phyloP scores from a whole-genome alignment of 2,888 invertebrate genomes.

The Plusia festucae region DNA sequence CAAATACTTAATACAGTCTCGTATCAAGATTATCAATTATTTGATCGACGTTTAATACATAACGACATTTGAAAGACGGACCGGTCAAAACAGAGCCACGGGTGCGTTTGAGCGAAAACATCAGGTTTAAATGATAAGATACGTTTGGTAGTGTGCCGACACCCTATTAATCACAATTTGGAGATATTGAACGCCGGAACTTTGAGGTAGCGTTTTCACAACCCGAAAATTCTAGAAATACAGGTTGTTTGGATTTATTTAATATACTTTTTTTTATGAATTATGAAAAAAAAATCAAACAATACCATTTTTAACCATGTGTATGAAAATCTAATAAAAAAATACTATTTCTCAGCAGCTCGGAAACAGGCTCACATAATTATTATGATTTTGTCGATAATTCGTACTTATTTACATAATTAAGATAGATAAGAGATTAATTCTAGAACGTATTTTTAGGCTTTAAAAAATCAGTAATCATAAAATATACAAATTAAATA shows the following conservation, averaged over 20 bases:
- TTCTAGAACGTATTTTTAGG: no score
- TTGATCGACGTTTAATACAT: slow-evolving; percentile 65
- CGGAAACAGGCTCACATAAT: no score
- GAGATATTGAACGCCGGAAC: slow-evolving; percentile 81
- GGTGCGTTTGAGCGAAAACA: slow-evolving; percentile 65
- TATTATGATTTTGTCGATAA: no score
- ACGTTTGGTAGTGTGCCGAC: slow-evolving; percentile 62
- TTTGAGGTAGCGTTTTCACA: slow-evolving; percentile 79
- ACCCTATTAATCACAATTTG: slow-evolving; percentile 85
- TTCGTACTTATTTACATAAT: no score
- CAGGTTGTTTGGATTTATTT: slow-evolving; percentile 59
- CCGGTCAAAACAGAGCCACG: slow-evolving; percentile 63
- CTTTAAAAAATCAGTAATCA: no score
- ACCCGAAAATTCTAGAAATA: slow-evolving; percentile 66
- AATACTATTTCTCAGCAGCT: no score
- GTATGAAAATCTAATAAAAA: no score
- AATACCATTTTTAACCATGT: no score
- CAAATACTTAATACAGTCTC: neutral
- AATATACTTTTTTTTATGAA: no score
- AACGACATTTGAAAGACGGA: slow-evolving; percentile 51
- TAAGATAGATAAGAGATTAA: no score
- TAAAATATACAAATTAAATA: no score
- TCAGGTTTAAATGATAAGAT: slow-evolving; percentile 60
- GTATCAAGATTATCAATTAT: neutral
- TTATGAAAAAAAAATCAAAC: no score